Conservation (phyloP, 2,888 invertebrate species). For the Chorisops tibialis region DNA sequence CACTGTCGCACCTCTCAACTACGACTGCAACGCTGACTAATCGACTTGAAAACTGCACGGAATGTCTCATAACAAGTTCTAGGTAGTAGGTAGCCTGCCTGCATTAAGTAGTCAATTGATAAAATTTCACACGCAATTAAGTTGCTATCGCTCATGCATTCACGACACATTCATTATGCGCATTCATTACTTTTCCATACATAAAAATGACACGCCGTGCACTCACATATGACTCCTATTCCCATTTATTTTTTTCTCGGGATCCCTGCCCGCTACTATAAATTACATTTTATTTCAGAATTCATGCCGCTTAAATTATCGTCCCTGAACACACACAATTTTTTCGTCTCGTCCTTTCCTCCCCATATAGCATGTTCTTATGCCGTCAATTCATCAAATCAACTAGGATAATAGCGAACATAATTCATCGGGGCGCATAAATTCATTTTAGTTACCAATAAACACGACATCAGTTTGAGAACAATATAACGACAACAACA, state of each 20-base stretch:
- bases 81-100: too few species aligned
- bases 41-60: too few species aligned
- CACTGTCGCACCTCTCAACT: too few species aligned
- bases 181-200: slow-evolving; percentile 12
- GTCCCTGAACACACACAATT: slow-evolving; percentile 17
- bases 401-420: slow-evolving; percentile 24
- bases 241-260: slow-evolving; percentile 2
- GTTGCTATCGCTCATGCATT: slow-evolving; percentile 1
- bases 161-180: neutral
- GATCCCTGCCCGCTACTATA: slow-evolving; percentile 13
- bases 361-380: slow-evolving; percentile 19
- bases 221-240: slow-evolving; percentile 9
- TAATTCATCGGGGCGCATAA: slow-evolving; percentile 26
- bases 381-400: slow-evolving; percentile 26
- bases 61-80: too few species aligned
- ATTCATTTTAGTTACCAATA: slow-evolving; percentile 27
- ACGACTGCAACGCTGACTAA: too few species aligned
- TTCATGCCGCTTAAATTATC: slow-evolving; percentile 19
- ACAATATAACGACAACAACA: slow-evolving; percentile 9
- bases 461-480: slow-evolving; percentile 26
- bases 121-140: slow-evolving; percentile 22
- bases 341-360: neutral
- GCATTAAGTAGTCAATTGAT: too few species aligned
- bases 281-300: slow-evolving; percentile 20
- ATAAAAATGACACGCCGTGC: slow-evolving; percentile 24